Percentiles rank a stretch among this genome's conserved stretches.
These are phyloP conservation scores for Acrocephalus kingi DNA, from an alignment of 2,113 vertebrate species.

Conservation along the genomic window DNA sequence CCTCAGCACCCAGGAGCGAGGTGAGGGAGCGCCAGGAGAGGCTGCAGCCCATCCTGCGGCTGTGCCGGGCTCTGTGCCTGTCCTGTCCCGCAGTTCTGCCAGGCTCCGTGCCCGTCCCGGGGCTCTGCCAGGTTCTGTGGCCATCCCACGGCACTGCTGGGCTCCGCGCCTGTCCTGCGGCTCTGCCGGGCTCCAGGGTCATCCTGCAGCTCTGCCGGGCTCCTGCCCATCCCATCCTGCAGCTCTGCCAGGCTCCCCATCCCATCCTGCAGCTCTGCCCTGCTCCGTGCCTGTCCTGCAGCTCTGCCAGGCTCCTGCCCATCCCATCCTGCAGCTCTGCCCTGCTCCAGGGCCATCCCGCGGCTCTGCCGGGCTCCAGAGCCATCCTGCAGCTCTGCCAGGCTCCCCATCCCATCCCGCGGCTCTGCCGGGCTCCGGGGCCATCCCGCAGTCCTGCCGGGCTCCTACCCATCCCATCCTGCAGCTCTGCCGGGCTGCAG, in stretches of 20 bases:
- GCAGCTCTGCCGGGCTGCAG: neutral
- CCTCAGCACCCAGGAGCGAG: fast-evolving
- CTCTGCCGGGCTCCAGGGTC: neutral
- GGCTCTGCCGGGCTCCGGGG: neutral
- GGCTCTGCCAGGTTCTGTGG: neutral
- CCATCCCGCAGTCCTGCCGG: neutral
- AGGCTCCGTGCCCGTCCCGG: fast-evolving
- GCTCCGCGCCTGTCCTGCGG: neutral
- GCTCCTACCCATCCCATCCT: no score
- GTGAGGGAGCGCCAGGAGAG: neutral
- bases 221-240: neutral
- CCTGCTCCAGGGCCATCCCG: fast-evolving
- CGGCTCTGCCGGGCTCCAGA: neutral
- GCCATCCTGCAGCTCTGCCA: neutral
- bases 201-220: neutral
- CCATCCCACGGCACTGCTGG: neutral
- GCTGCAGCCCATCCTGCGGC: neutral
- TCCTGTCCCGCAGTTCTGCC: neutral
- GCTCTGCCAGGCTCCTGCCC: no score
- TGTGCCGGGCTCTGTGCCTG: neutral
- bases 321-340: neutral
- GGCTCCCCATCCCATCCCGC: neutral
- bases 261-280: neutral
- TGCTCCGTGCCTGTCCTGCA: neutral
- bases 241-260: neutral